Percentiles rank a stretch among this genome's conserved stretches.
Evolutionary conservation across 1,140 invertebrate species (phyloP).

Genomic region (Drosophila subobscura): DNA sequence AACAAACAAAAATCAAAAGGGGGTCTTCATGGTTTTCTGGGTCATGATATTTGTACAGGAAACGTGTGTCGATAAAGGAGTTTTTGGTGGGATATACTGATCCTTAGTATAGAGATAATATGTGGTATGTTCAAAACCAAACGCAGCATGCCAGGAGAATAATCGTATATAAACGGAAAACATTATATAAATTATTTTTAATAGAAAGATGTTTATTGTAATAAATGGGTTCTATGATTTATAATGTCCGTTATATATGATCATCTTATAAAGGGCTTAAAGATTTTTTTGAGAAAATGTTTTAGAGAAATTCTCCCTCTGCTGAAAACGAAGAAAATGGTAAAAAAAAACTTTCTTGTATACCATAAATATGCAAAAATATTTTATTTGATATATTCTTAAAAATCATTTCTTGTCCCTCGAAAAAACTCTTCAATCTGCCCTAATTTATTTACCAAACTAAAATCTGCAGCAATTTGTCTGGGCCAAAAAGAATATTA

Average conservation of each 20-base stretch:
- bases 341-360: too few species aligned
- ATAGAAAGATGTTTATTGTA: too few species aligned
- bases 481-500: constrained; percentile 47
- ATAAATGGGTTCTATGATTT: too few species aligned
- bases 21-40: not conserved
- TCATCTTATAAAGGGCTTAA: too few species aligned
- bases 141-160: too few species aligned
- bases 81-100: constrained; percentile 1
- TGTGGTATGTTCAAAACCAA: not conserved
- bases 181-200: too few species aligned
- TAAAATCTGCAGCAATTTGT: constrained; percentile 45
- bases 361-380: too few species aligned
- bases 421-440: not conserved
- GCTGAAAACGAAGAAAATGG: too few species aligned
- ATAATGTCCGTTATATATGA: too few species aligned
- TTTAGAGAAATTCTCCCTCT: too few species aligned
- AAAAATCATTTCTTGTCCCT: not conserved
- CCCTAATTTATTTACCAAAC: constrained; percentile 3
- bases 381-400: not conserved
- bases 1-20: constrained; percentile 44
- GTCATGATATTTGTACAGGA: constrained; percentile 25
- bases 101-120: not conserved
- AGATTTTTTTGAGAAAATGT: too few species aligned
- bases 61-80: constrained; percentile 6
- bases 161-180: too few species aligned